phyloP scores from a whole-genome alignment of 2,888 invertebrate species.

The Ophion obscuratus region DNA sequence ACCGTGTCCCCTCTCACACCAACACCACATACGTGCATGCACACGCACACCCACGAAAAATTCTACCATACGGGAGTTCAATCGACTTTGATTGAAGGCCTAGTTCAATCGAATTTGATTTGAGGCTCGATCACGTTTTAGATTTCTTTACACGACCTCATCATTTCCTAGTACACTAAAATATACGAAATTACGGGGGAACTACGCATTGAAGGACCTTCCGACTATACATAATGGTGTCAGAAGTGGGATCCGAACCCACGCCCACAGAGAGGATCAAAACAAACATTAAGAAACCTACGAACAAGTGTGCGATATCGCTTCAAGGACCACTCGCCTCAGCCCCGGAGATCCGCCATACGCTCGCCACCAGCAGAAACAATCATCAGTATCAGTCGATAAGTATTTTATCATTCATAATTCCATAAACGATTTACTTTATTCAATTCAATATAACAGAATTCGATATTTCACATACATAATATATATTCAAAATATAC shows the following conservation, averaged over 20 bases:
- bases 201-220: constrained; percentile 24
- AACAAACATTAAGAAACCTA: constrained; percentile 71
- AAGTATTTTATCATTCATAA: constrained; percentile 34
- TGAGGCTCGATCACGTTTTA: constrained; percentile 22
- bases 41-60: background rate
- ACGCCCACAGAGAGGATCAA: constrained; percentile 85
- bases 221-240: constrained; percentile 77
- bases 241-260: constrained; percentile 88
- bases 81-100: no score
- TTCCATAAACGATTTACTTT: background rate
- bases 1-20: background rate
- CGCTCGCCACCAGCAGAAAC: constrained; percentile 33
- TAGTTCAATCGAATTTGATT: no score
- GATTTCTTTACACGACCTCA: background rate
- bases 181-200: constrained; percentile 25
- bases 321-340: constrained; percentile 24
- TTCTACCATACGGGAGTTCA: no score
- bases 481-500: no score
- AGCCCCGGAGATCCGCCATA: constrained; percentile 8
- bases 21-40: constrained; percentile 1
- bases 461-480: no score
- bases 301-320: constrained; percentile 10
- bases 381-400: constrained; percentile 21
- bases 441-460: background rate
- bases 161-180: background rate